Conservation (phyloP, 1,140 invertebrate genomes). For the Monochamus saltuarius region DNA sequence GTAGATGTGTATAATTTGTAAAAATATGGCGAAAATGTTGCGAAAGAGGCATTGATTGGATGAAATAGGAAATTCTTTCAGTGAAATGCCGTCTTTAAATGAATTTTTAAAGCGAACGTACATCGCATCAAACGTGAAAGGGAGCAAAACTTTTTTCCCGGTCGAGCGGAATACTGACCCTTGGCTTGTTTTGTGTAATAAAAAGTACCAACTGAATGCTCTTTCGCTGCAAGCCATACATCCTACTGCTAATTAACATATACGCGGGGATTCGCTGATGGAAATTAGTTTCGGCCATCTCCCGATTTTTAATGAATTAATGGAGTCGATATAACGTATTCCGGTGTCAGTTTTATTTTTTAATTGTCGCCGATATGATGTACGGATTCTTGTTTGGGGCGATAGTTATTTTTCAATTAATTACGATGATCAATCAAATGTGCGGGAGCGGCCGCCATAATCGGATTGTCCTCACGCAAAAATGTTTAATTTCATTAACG, state of each 20-base stretch:
- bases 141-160: conserved; percentile 41
- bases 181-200: conserved; percentile 44
- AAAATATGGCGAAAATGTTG: no score
- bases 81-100: conserved; percentile 22
- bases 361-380: conserved; percentile 6
- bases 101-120: conserved; percentile 18
- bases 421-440: conserved; percentile 3
- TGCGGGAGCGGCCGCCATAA: no score
- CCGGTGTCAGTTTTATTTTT: conserved; percentile 5
- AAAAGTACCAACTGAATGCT: conserved; percentile 43
- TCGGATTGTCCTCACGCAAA: no score
- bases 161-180: conserved; percentile 42
- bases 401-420: conserved; percentile 8
- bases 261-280: conserved; percentile 30
- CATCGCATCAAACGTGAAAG: conserved; percentile 38
- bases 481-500: no score
- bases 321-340: conserved; percentile 7
- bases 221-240: conserved; percentile 43
- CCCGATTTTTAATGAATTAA: conserved; percentile 14
- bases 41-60: no score
- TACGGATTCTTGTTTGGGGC: conserved; percentile 2
- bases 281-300: conserved; percentile 43
- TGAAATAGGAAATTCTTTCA: neutral
- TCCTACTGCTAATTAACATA: conserved; percentile 46
- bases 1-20: no score